phyloP scores from a whole-genome alignment of 1,140 invertebrate genomes.

The Trichonephila clavipes region DNA sequence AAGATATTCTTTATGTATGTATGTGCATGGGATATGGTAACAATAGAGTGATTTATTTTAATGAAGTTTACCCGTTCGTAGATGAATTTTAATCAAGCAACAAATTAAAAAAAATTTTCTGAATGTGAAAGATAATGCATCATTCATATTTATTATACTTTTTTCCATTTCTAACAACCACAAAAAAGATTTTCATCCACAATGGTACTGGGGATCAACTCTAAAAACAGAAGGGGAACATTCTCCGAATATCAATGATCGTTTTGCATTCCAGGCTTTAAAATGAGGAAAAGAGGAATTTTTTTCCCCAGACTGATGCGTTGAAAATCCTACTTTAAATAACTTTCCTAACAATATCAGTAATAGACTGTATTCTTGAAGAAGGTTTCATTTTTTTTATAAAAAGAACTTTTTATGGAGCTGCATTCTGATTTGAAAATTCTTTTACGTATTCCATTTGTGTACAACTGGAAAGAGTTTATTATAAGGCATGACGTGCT shows the following conservation, averaged over 20 bases:
- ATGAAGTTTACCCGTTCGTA: no score
- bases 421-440: not conserved
- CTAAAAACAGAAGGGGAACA: not conserved
- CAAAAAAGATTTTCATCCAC: not conserved
- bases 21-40: no score
- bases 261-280: not conserved
- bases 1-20: no score
- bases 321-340: slow-evolving; percentile 1
- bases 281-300: not conserved
- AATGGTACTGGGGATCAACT: not conserved
- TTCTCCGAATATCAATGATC: not conserved
- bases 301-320: not conserved
- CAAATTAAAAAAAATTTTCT: not conserved
- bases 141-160: not conserved
- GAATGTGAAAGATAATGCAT: no score
- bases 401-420: not conserved
- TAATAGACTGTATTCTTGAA: not conserved
- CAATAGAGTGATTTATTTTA: no score
- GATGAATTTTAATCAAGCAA: no score
- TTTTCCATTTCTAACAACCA: not conserved
- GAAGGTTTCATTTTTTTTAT: not conserved
- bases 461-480: not conserved
- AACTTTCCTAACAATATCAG: not conserved
- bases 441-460: not conserved
- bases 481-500: not conserved